Conservation (phyloP, 2,113 vertebrate genomes). For the Ifrita kowaldi region DNA sequence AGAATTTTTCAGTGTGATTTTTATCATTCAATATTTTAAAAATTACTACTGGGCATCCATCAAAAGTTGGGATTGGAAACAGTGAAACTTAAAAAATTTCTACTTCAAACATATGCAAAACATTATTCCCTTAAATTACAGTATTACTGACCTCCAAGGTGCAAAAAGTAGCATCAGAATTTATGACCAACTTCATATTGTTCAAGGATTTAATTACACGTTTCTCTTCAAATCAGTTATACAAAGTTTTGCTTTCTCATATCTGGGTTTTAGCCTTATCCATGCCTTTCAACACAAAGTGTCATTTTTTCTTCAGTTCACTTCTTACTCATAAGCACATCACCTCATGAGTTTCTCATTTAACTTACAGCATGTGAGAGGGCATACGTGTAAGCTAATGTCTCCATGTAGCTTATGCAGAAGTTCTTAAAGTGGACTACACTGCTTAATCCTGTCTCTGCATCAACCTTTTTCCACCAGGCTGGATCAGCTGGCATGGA, state of each 20-base stretch:
- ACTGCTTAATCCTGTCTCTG: neutral
- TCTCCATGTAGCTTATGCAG: neutral
- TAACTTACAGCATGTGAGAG: neutral
- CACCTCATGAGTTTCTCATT: neutral
- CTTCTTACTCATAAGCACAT: neutral
- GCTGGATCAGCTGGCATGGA: neutral
- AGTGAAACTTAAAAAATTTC: neutral
- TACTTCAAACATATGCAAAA: neutral
- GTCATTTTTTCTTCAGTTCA: neutral
- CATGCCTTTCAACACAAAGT: neutral
- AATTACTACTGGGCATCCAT: neutral
- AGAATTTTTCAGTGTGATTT: neutral
- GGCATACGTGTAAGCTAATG: neutral
- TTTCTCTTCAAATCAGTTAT: neutral
- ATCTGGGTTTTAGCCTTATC: neutral
- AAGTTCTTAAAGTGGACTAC: neutral
- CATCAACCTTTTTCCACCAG: neutral
- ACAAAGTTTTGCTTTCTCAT: neutral
- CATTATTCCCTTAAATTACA: neutral
- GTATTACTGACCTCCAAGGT: neutral
- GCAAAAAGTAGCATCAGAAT: neutral
- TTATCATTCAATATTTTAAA: neutral
- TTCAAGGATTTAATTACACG: neutral
- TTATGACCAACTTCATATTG: neutral
- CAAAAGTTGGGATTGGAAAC: neutral